phyloP scores from a whole-genome alignment of 2,888 invertebrate species.

The Alitta virens region DNA sequence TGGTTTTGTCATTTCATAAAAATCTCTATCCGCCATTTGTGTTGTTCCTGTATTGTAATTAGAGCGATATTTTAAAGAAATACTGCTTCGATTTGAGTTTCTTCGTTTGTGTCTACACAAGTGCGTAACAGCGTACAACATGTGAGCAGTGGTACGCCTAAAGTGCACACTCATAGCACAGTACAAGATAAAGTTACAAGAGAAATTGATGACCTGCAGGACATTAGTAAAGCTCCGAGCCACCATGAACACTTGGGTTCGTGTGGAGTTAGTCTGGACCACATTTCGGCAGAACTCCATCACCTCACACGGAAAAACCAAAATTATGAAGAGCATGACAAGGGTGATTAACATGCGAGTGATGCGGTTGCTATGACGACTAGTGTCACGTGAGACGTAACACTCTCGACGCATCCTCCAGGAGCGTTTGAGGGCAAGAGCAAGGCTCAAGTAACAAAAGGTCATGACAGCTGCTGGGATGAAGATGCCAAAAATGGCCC shows the following conservation, averaged over 20 bases:
- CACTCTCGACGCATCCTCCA: conserved; percentile 14
- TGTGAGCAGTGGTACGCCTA: neutral
- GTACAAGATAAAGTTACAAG: conserved; percentile 35
- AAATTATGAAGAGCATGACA: conserved; percentile 44
- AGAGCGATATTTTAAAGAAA: no score
- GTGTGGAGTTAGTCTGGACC: conserved; percentile 4
- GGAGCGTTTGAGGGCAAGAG: conserved; percentile 29
- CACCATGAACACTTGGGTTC: conserved; percentile 10
- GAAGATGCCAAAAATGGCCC: conserved; percentile 47
- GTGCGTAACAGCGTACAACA: no score
- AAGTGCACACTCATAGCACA: conserved; percentile 23
- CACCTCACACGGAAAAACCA: conserved; percentile 51
- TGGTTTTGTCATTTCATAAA: no score
- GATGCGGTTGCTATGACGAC: conserved; percentile 25
- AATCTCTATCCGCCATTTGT: no score
- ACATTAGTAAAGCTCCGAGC: conserved; percentile 18
- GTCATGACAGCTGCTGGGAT: conserved; percentile 45
- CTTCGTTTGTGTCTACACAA: no score
- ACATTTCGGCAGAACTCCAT: conserved; percentile 39
- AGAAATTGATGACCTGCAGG: conserved; percentile 30
- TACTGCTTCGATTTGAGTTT: no score
- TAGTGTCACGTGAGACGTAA: neutral
- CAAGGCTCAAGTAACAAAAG: conserved; percentile 47
- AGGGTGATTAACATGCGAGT: conserved; percentile 50
- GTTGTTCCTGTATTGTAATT: no score